Conservation (phyloP, 1,140 invertebrate species). For the Rhagoletis zephyria region DNA sequence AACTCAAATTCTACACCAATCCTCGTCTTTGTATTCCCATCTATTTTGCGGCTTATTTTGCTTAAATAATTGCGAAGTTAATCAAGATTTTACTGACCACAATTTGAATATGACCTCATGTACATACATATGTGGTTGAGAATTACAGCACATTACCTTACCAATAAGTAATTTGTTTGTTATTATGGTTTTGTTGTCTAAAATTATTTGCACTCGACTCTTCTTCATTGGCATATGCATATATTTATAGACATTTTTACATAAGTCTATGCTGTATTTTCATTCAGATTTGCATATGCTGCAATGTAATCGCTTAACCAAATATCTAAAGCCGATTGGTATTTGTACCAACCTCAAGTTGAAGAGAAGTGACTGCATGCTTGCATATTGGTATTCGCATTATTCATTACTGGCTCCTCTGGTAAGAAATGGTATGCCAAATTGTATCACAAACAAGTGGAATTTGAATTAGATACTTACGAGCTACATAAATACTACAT, state of each 20-base stretch:
- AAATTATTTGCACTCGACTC: background rate
- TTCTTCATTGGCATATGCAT: background rate
- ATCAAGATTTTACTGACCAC: slow-evolving; percentile 40
- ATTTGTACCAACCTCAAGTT: too few relatives aligned
- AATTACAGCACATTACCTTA: background rate
- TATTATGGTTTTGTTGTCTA: background rate
- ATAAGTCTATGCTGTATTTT: background rate
- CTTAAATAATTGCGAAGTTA: background rate
- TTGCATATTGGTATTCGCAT: too few relatives aligned
- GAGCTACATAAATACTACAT: too few relatives aligned
- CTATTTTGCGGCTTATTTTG: slow-evolving; percentile 14
- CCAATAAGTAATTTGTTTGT: background rate
- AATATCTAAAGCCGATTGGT: background rate
- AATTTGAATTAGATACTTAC: too few relatives aligned
- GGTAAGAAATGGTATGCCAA: too few relatives aligned
- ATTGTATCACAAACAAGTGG: too few relatives aligned
- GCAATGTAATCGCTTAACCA: slow-evolving; percentile 2
- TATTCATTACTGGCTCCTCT: too few relatives aligned
- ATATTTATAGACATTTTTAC: background rate
- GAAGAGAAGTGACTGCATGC: too few relatives aligned
- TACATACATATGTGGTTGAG: background rate
- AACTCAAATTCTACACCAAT: too few relatives aligned
- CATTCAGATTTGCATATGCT: background rate
- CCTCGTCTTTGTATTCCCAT: too few relatives aligned
- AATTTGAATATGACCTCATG: background rate